These are phyloP conservation scores for Cirrhinus molitorella DNA, from an alignment of 2,797 vertebrate species.

Conservation along the genomic window DNA sequence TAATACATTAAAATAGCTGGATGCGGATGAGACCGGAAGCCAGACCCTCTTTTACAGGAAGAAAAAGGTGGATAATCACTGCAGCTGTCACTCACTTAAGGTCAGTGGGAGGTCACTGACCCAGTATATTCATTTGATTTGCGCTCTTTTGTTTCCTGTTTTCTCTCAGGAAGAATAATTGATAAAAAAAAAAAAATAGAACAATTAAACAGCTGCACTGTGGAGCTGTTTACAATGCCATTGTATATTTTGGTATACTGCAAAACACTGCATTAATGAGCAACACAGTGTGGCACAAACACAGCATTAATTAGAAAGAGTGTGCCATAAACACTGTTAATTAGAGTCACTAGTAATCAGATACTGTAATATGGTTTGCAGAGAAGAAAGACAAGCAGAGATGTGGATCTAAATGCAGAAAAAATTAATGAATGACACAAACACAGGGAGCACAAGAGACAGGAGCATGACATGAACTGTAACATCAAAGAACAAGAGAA, in stretches of 20 bases:
- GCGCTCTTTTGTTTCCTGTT: background rate
- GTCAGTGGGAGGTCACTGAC: background rate
- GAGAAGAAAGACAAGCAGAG: background rate
- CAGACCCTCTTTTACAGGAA: too few relatives aligned
- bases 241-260: background rate
- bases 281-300: background rate
- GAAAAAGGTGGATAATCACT: background rate
- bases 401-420: background rate
- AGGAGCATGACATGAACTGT: background rate
- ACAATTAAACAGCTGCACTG: background rate
- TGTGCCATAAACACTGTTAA: background rate
- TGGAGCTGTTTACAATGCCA: background rate
- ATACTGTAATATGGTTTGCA: background rate
- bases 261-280: slow-evolving; percentile 14
- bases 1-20: too few relatives aligned
- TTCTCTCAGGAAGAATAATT: background rate
- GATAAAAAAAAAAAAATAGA: background rate
- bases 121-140: background rate
- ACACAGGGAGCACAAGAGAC: background rate
- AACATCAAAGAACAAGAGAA: too few relatives aligned
- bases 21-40: too few relatives aligned
- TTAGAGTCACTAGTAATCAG: background rate
- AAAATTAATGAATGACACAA: background rate
- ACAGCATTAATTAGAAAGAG: background rate
- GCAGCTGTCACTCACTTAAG: background rate